A percentile compares a stretch with the other conserved stretches of the same genome.
Conservation (phyloP, 2,797 vertebrate species). For the Florisuga fusca region DNA sequence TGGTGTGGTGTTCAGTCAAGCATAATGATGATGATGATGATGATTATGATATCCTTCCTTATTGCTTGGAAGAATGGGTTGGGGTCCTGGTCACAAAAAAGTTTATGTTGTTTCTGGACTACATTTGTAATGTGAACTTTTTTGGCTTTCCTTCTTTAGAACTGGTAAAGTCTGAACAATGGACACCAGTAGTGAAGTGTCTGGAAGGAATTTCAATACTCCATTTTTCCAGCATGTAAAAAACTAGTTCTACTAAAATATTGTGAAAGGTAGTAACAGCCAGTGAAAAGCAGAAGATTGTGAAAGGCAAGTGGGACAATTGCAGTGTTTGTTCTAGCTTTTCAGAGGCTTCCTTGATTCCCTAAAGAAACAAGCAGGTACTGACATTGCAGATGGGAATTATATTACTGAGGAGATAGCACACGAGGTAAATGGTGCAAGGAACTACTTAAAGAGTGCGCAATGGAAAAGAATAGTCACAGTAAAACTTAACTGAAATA, state of each 20-base stretch:
- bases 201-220: neutral
- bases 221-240: neutral
- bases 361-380: neutral
- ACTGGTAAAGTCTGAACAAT: neutral
- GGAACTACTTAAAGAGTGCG: neutral
- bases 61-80: neutral
- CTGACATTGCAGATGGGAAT: neutral
- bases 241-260: neutral
- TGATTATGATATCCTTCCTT: constrained; percentile 13
- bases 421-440: neutral
- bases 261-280: neutral
- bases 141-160: neutral
- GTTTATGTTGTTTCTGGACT: neutral
- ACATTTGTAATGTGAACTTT: neutral
- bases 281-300: neutral
- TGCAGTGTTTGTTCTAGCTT: neutral
- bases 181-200: neutral
- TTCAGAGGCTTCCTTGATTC: neutral
- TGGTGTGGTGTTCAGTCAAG: neutral
- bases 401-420: neutral
- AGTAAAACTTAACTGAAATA: neutral
- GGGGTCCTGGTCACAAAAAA: neutral
- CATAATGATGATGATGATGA: neutral
- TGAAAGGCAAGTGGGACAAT: neutral
- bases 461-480: neutral